These are phyloP conservation scores for Sinonovacula constricta DNA, from an alignment of 1,140 invertebrate species.

Conservation along the genomic window DNA sequence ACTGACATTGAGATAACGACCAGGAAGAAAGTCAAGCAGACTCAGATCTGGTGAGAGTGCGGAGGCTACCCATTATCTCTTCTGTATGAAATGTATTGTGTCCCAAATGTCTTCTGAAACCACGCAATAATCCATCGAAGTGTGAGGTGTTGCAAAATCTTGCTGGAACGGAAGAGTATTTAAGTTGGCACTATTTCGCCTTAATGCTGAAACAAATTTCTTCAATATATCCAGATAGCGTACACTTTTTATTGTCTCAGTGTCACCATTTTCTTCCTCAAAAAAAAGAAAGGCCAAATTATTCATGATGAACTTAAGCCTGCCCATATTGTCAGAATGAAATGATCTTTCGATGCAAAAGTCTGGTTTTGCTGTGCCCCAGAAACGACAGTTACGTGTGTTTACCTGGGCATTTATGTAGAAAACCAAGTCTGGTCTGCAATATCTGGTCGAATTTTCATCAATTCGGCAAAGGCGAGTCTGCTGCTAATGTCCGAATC, in stretches of 20 bases:
- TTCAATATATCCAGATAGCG: not conserved
- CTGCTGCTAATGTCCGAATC: not conserved
- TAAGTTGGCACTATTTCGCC: not conserved
- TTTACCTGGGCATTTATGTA: conserved; percentile 15
- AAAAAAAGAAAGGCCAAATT: not conserved
- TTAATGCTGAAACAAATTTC: not conserved
- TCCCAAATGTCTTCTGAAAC: not conserved
- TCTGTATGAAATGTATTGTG: not conserved
- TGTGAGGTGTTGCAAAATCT: not conserved
- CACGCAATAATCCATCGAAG: not conserved
- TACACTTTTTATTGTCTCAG: not conserved
- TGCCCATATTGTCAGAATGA: conserved; percentile 1
- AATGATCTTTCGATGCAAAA: conserved; percentile 8
- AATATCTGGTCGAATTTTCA: not conserved
- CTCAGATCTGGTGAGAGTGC: not conserved
- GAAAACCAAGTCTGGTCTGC: conserved; percentile 5
- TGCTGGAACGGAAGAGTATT: not conserved
- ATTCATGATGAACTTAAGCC: not conserved
- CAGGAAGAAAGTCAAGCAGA: not conserved
- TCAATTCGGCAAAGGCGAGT: not conserved
- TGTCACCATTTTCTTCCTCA: not conserved
- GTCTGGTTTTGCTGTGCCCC: conserved; percentile 2
- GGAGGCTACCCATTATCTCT: not conserved
- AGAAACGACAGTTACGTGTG: conserved; percentile 2
- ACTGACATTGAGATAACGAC: not conserved